Percentiles rank a stretch among this genome's conserved stretches.
Conservation (phyloP, 1,140 invertebrate species). For the Pogonus chalceus region DNA sequence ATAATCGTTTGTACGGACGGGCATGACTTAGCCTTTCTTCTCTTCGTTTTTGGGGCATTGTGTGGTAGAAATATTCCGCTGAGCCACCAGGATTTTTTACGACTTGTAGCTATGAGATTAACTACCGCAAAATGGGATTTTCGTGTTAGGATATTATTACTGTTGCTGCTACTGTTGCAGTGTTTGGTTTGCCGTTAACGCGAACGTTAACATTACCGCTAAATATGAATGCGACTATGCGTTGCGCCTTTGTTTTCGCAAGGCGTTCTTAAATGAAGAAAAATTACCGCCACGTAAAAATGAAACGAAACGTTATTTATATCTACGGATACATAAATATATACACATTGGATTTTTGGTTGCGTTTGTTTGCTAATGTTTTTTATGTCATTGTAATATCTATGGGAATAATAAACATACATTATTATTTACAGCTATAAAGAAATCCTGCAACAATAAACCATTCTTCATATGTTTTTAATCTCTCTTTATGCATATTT, state of each 20-base stretch:
- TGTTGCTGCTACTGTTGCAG: not conserved
- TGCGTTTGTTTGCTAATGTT: too few species aligned
- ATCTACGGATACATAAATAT: too few species aligned
- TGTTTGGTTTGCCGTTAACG: constrained; percentile 7
- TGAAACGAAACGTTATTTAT: constrained; percentile 5
- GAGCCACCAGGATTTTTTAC: constrained; percentile 4
- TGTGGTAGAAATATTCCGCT: constrained; percentile 1
- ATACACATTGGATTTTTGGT: too few species aligned
- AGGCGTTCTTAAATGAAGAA: constrained; percentile 4
- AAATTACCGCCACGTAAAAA: not conserved
- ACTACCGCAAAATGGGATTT: constrained; percentile 1
- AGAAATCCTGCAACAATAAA: too few species aligned
- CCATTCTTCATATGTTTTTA: too few species aligned
- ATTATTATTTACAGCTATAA: too few species aligned
- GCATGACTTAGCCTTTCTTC: not conserved
- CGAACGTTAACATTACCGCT: not conserved
- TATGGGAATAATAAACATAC: too few species aligned
- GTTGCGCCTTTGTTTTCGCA: constrained; percentile 2
- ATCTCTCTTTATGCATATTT: too few species aligned
- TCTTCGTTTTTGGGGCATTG: not conserved
- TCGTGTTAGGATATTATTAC: constrained; percentile 7
- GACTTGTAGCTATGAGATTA: not conserved
- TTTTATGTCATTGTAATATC: too few species aligned
- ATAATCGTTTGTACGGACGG: not conserved
- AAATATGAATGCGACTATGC: not conserved